These are phyloP conservation scores for Eucidaris tribuloides DNA, from an alignment of 35 echinoderm and acorn worm genomes.

Conservation along the genomic window DNA sequence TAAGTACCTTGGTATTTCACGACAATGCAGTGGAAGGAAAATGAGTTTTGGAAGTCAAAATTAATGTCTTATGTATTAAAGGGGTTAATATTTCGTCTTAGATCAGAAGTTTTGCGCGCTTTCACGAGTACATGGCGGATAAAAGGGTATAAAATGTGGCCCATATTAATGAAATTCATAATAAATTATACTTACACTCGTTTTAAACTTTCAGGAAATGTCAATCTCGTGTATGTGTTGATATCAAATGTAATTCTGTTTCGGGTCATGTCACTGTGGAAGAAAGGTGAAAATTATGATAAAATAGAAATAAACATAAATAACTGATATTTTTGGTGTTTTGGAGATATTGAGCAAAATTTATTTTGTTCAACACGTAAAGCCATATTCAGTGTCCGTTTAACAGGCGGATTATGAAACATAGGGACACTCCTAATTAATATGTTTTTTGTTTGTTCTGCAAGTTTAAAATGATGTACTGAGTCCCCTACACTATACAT, in stretches of 20 bases:
- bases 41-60: neutral
- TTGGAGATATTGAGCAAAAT: too few species aligned
- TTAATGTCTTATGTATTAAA: neutral
- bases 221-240: neutral
- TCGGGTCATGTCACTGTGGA: constrained; percentile 65
- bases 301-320: too few species aligned
- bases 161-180: neutral
- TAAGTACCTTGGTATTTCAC: neutral
- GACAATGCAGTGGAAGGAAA: neutral
- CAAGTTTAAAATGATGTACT: too few species aligned
- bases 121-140: neutral
- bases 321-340: too few species aligned
- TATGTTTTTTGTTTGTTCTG: too few species aligned
- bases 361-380: too few species aligned
- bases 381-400: too few species aligned
- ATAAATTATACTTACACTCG: constrained; percentile 53
- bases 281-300: too few species aligned
- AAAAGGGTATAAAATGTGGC: neutral
- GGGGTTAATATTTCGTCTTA: neutral
- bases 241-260: constrained; percentile 62
- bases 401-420: too few species aligned
- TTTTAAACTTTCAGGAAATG: constrained; percentile 39
- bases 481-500: too few species aligned
- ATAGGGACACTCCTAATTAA: too few species aligned
- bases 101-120: neutral